Evolutionary conservation across 2,113 vertebrate species (phyloP).

Genomic region (Podocnemis expansa): DNA sequence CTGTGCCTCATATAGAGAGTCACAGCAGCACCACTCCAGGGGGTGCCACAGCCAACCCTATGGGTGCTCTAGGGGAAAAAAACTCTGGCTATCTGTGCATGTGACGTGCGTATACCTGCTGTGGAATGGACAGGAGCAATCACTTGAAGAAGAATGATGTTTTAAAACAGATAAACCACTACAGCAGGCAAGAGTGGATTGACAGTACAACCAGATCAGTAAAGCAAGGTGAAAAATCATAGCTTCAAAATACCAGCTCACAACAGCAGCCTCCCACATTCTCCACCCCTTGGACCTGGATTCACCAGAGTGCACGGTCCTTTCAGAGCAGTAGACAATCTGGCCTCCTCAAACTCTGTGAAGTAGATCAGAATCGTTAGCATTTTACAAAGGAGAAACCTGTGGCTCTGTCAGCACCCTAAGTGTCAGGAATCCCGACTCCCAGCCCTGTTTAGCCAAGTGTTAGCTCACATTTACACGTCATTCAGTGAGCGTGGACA

Average conservation of each 20-base stretch:
- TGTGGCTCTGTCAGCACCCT: accelerated
- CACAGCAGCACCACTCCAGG: no score
- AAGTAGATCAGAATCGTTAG: neutral
- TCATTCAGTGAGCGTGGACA: accelerated
- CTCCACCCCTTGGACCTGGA: neutral
- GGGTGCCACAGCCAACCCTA: no score
- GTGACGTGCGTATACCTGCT: no score
- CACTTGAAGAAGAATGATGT: no score
- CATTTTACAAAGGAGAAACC: neutral
- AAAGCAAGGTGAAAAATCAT: slow-evolving; percentile 21
- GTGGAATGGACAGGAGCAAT: no score
- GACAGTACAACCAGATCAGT: neutral
- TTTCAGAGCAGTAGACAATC: neutral
- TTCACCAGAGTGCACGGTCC: neutral
- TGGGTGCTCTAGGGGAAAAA: no score
- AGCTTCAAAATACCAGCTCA: neutral
- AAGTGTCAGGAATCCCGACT: neutral
- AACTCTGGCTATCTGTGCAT: no score
- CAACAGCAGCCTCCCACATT: slow-evolving; percentile 9
- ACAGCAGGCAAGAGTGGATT: slow-evolving; percentile 32
- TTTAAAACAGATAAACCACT: slow-evolving; percentile 63
- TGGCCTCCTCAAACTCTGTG: slow-evolving; percentile 13
- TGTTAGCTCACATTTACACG: neutral
- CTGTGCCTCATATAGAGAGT: no score
- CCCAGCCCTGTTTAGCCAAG: neutral